A percentile compares a stretch with the other conserved stretches of the same genome.
Evolutionary conservation across 1,140 invertebrate species (phyloP).

Genomic region (Zaprionus africanus): DNA sequence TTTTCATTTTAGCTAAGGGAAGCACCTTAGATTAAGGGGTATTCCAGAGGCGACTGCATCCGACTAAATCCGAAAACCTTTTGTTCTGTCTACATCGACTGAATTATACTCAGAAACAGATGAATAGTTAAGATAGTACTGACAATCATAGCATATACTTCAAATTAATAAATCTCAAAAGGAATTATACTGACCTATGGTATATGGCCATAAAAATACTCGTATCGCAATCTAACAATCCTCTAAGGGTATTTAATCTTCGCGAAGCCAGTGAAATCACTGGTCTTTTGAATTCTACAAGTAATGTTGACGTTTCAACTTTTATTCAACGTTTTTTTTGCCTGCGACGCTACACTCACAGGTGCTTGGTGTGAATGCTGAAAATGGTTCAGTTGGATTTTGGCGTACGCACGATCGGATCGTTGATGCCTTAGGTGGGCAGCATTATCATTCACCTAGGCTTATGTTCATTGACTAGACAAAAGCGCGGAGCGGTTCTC

Average conservation of each 20-base stretch:
- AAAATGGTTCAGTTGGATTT: conserved; percentile 29
- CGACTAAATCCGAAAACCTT: neutral
- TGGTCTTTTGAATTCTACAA: neutral
- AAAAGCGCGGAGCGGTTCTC: neutral
- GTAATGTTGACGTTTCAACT: neutral
- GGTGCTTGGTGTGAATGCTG: neutral
- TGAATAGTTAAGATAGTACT: neutral
- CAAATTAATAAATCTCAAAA: neutral
- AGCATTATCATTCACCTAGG: conserved; percentile 3
- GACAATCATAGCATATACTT: neutral
- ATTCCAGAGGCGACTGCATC: neutral
- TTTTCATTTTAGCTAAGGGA: neutral
- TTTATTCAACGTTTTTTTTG: too few relatives aligned
- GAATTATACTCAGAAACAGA: neutral
- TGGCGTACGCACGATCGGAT: conserved; percentile 26
- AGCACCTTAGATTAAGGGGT: neutral
- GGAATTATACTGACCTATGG: neutral
- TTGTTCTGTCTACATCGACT: neutral
- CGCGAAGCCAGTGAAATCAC: neutral
- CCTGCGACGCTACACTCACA: neutral
- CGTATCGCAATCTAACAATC: neutral
- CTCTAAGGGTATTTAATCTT: neutral
- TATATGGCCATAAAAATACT: neutral
- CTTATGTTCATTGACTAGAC: conserved; percentile 1
- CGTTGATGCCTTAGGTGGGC: conserved; percentile 12